A percentile compares a stretch with the other conserved stretches of the same genome.
Conservation (phyloP, 2,113 vertebrate species). For the Cheilinus undulatus region DNA sequence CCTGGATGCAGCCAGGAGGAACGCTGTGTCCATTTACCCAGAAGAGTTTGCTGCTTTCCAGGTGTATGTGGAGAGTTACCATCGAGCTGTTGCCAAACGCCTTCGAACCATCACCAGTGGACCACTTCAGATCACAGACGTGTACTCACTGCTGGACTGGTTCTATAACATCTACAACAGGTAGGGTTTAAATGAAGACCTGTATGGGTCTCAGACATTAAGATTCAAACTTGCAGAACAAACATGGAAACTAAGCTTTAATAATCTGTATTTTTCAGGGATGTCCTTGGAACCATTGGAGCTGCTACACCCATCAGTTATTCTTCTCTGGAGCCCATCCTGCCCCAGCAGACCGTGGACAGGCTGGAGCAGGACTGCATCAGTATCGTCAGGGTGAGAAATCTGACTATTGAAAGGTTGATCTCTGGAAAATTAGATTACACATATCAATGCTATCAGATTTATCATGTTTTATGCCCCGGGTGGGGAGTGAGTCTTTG, state of each 20-base stretch:
- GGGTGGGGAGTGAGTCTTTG: too few species aligned
- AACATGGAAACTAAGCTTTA: background rate
- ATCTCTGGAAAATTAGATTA: too few species aligned
- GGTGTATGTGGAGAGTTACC: slow-evolving; percentile 90
- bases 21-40: slow-evolving; percentile 89
- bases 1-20: slow-evolving; percentile 84
- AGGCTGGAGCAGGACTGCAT: slow-evolving; percentile 83
- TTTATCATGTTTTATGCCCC: too few species aligned
- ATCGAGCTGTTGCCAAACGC: slow-evolving; percentile 85
- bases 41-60: slow-evolving; percentile 86
- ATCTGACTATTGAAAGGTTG: background rate
- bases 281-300: slow-evolving; percentile 79
- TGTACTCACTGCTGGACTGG: slow-evolving; percentile 92
- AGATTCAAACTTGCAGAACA: background rate
- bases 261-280: slow-evolving; percentile 62
- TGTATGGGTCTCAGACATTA: background rate
- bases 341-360: slow-evolving; percentile 79
- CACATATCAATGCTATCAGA: too few species aligned
- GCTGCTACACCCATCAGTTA: slow-evolving; percentile 74
- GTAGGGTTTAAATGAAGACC: slow-evolving; percentile 64
- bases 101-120: slow-evolving; percentile 79
- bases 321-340: slow-evolving; percentile 73
- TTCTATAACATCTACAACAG: slow-evolving; percentile 91
- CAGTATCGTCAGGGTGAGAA: slow-evolving; percentile 77
- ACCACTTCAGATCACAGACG: slow-evolving; percentile 85